phyloP scores from a whole-genome alignment of 2,797 vertebrate species.

The Hyperoplus immaculatus region DNA sequence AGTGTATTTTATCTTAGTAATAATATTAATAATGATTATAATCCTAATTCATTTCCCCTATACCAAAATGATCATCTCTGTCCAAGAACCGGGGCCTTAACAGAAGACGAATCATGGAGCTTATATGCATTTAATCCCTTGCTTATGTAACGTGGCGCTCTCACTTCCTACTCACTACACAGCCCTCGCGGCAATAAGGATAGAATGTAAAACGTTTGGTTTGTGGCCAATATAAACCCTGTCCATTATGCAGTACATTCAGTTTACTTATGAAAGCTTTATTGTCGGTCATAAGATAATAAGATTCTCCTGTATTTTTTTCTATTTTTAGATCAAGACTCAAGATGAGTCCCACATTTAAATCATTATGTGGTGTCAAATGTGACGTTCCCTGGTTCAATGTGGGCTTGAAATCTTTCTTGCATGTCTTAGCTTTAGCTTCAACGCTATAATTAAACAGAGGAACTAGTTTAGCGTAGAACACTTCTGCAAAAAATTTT shows the following conservation, averaged over 20 bases:
- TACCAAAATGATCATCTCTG: not conserved
- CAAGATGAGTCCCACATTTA: not conserved
- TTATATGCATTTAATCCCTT: slow-evolving; percentile 27
- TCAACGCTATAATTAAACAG: not conserved
- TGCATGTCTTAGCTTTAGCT: no score
- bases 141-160: slow-evolving; percentile 32
- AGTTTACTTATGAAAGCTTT: slow-evolving; percentile 29
- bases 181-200: slow-evolving; percentile 15
- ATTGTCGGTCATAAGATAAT: not conserved
- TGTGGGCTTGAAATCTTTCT: not conserved
- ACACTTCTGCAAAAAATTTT: no score
- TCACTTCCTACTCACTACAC: slow-evolving; percentile 4
- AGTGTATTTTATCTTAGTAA: slow-evolving; percentile 1
- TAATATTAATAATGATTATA: not conserved
- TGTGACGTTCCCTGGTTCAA: not conserved
- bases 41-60: not conserved
- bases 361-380: not conserved
- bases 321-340: not conserved
- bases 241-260: slow-evolving; percentile 6
- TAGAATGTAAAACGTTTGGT: slow-evolving; percentile 9
- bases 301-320: no score
- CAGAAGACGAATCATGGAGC: slow-evolving; percentile 13
- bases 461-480: not conserved
- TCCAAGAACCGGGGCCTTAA: not conserved
- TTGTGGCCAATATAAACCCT: not conserved